Percentiles rank a stretch among this genome's conserved stretches.
Conservation (phyloP, 2,888 invertebrate species). For the Machimus rusticus region DNA sequence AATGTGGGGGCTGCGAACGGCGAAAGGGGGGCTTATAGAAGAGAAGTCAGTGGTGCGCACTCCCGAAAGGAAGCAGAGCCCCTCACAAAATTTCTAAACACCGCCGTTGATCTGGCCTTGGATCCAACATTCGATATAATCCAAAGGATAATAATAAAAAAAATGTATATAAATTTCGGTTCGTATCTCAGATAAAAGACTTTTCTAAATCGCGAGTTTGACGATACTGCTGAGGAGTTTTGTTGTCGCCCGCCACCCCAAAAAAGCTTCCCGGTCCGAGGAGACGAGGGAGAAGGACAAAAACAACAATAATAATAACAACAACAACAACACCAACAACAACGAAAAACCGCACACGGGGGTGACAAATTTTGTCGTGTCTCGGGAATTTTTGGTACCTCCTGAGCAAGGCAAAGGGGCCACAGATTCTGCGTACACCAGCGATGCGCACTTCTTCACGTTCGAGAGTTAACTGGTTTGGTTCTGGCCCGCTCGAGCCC, state of each 20-base stretch:
- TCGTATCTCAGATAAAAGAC: constrained; percentile 25
- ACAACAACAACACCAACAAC: background rate
- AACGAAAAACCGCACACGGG: background rate
- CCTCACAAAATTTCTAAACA: background rate
- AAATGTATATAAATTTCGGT: background rate
- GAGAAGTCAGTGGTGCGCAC: constrained; percentile 5
- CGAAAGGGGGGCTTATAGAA: background rate
- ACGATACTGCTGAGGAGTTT: background rate
- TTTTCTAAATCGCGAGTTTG: constrained; percentile 32
- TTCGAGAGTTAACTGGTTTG: constrained; percentile 59
- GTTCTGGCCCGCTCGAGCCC: constrained; percentile 11
- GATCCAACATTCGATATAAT: background rate
- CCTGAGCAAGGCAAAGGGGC: background rate
- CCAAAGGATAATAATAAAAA: background rate
- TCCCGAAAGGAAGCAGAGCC: background rate
- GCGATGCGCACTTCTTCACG: constrained; percentile 61
- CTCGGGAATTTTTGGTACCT: background rate
- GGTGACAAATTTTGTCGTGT: constrained; percentile 2
- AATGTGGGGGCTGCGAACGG: background rate
- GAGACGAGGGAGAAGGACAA: background rate
- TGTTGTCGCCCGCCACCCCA: background rate
- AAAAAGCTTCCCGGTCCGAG: background rate
- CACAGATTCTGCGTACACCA: constrained; percentile 52
- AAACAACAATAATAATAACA: background rate
- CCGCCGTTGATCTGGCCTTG: background rate